Base-by-base conservation (phyloP, 2,797 vertebrate genomes). In the Poeciliopsis gracilis region DNA sequence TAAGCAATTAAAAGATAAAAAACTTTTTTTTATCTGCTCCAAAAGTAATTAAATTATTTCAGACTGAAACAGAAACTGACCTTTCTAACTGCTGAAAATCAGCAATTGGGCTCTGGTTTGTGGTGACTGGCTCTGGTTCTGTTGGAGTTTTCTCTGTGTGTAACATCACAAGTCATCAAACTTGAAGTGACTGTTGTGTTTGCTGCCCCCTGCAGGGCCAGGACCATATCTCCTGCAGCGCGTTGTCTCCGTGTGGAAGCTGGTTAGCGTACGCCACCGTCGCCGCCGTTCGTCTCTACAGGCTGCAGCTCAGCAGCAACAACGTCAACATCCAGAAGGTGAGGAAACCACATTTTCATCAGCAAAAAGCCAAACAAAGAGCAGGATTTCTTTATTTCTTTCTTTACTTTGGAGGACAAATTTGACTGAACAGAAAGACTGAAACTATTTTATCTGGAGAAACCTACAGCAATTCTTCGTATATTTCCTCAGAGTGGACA, bases 221-320 rank as follows among this genome's bases (percentile, higher is more conserved):
- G 0, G 97, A 98, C 83, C 97, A 98, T 53, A 97, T 99, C 80
- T 94, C 94, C 91, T 97, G 97, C 94, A 98, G 98, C 76, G 93
- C 96, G 0, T 2, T 99, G 80, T 98, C 98, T 0, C 95, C 95
- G 0, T 99, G 97, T 7, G 98, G 97, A 74, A 91, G 91, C 53
- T 99, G 98, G 98, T 53, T 99, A 1, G 93, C 94, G 0, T 99
- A 96, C 85, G 95, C 96, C 23, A 97, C 97, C 0, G 86, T 95
- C 5, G 96, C 96, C 77, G 91, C 89, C 7, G 91, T 99, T 72
- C 96, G 95, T 47, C 95, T 99, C 30, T 97, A 97, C 94, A 95
- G 85, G 1, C 61, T 98, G 81, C 92, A 83, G 72, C 90, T 93
- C 0, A 80, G 95, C 57, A 88, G 85, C 1, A 91, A 95, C 79